Evolutionary conservation across 2,113 vertebrate species (phyloP), one percentile per base, ranked within the genome.

Genomic region (Chloebia gouldiae): DNA sequence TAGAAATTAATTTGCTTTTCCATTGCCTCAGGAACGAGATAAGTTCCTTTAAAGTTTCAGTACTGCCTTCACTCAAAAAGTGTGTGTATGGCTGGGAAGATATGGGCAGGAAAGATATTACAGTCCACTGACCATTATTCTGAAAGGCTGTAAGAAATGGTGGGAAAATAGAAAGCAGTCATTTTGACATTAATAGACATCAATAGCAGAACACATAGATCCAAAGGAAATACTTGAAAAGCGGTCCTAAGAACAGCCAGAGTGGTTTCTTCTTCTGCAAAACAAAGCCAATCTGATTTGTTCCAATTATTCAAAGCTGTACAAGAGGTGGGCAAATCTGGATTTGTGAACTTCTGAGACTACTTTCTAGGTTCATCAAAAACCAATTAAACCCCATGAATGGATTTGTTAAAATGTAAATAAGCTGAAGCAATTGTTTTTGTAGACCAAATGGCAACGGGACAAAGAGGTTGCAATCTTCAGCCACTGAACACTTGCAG

Each of bases 141-240:
- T 92, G 64, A 81, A 93, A 76, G 70, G 15, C 65, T 82, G 84
- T 76, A 68, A 84, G 66, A 71, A 87, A 56, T 73, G 90, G 66
- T 90, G 75, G 71, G 93, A 93, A 71, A 94, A 95, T 28, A 59
- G 59, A 93, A 92, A 93, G 73, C 21, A 24, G 94, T 95, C 92
- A 83, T 77, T 97, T 95, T 96, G 95, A 97, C 95, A 96, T 93
- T 97, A 97, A 97, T 89, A 97, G 85, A 63, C 90, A 92, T 76
- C 81, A 97, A 83, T 37, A 97, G 90, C 76, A 92, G 69, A 92
- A 51, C 73, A 81, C 78, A 72, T 59, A 97, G 94, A 97, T 97
- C 96, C 97, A 97, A 97, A 97, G 71, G 71, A 97, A 97, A 91
- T 42, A 81, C 44, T 92, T 76, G 54, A 88, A 86, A 94, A 93